Percentiles rank a stretch among this genome's conserved stretches.
These are phyloP conservation scores for Spisula solida DNA, from an alignment of 2,888 invertebrate species.

Conservation along the genomic window DNA sequence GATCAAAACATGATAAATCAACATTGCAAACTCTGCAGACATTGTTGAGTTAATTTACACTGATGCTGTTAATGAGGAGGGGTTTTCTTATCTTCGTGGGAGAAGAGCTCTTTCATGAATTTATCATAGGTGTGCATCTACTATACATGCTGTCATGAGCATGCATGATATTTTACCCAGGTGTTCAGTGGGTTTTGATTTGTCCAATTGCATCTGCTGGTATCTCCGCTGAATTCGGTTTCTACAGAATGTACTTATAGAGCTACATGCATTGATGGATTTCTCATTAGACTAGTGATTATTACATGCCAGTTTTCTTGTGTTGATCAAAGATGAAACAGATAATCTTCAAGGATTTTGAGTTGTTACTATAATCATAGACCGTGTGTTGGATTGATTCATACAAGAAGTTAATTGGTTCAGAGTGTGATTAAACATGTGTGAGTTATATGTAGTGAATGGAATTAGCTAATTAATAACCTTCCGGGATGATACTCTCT, in stretches of 20 bases:
- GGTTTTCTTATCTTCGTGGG: neutral
- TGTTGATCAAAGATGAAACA: constrained; percentile 20
- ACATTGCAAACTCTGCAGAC: neutral
- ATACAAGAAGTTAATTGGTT: constrained; percentile 12
- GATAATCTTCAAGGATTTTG: constrained; percentile 7
- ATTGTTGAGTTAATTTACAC: neutral
- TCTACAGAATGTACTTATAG: neutral
- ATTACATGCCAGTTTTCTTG: neutral
- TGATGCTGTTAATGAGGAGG: neutral
- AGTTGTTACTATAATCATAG: constrained; percentile 20
- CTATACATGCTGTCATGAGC: constrained; percentile 1
- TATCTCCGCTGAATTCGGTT: neutral
- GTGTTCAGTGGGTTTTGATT: constrained; percentile 3
- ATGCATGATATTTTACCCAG: constrained; percentile 19
- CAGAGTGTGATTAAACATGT: neutral
- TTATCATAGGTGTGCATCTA: constrained; percentile 23
- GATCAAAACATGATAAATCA: constrained; percentile 13
- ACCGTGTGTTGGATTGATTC: neutral
- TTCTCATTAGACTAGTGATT: neutral
- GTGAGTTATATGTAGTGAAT: neutral
- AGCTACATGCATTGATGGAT: neutral
- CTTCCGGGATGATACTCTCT: neutral
- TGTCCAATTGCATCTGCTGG: neutral
- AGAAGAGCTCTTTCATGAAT: constrained; percentile 17
- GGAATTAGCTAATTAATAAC: neutral